Evolutionary conservation across 2,888 invertebrate species (phyloP).

Genomic region (Hyles lineata): DNA sequence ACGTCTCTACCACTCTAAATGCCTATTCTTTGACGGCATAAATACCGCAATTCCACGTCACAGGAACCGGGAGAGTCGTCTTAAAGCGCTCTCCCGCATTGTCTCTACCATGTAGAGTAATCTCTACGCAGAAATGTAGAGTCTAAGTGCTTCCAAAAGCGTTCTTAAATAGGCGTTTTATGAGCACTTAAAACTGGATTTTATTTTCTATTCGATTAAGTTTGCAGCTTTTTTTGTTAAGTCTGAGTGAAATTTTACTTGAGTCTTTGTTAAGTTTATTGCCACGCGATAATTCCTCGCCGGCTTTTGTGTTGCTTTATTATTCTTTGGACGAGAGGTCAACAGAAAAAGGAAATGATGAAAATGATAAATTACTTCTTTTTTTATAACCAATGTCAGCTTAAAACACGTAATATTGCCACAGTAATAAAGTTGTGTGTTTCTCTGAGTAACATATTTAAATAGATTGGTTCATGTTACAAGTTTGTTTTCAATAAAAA

Average conservation of each 20-base stretch:
- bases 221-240: neutral
- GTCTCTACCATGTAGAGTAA: slow-evolving; percentile 17
- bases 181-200: neutral
- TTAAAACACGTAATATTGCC: too few species aligned
- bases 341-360: too few species aligned
- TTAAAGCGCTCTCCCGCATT: slow-evolving; percentile 17
- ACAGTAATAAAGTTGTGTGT: too few species aligned
- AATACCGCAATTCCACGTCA: slow-evolving; percentile 8
- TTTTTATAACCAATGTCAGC: too few species aligned
- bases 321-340: too few species aligned
- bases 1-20: neutral
- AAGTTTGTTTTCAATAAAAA: too few species aligned
- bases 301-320: too few species aligned
- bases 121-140: slow-evolving; percentile 14
- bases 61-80: slow-evolving; percentile 18
- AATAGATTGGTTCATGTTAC: too few species aligned
- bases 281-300: too few species aligned
- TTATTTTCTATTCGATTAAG: neutral
- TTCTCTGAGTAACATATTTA: too few species aligned
- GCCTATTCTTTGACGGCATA: slow-evolving; percentile 22
- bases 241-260: neutral
- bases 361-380: too few species aligned
- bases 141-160: slow-evolving; percentile 15
- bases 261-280: neutral
- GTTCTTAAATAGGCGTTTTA: slow-evolving; percentile 11